Base-by-base conservation (phyloP, 1,140 invertebrate genomes). In the Brachionus asplanchnoidis region DNA sequence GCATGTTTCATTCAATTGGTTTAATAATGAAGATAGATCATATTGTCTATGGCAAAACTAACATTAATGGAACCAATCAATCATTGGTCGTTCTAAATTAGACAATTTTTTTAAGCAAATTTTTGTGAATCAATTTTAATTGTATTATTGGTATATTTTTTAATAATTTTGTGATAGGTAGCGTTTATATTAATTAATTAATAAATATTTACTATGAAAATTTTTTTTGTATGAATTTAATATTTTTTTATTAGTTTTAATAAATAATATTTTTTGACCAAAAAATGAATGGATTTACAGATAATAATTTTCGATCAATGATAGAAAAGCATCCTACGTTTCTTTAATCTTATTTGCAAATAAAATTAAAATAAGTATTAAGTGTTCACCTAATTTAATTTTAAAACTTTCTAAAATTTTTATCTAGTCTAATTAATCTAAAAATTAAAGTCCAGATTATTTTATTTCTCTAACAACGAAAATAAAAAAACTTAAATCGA, bases 1-100 rank as follows among this genome's bases (percentile, higher is more conserved):
- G 79, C 28, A 68, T 42, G 50, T 82, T 82, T 40, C 79, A 82
- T 82, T 65, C 79, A 23, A 65, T 82, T 20, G 65, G 32, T 12
- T 28, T 82, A 46, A 36, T 82, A 65, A 82, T 82, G 79, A 82
- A 82, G 53, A 82, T 66, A 28, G 79, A 82, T 82, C 79, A 82
- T 46, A 42, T 82, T 65, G 40, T 82, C 5, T 68, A 65, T 12
- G 79, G 79, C 1, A 82, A 82, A 82, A 56, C 32, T 20, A 26
- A 65, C 42, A 20, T 11, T 28, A 17, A 11, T 28, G 32, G 28
- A 40, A 66, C 79, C 28, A 60, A 82, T 65, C 36, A 68, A 32
- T 36, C 65, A 23, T 23, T 82, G 40, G 36, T 82, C 26, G 42
- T 82, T 40, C n/a, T 82, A 60, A 82, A 82, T 65, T 82, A 68